phyloP scores from a whole-genome alignment of 2,888 invertebrate genomes.

The Cataglyphis albicans region DNA sequence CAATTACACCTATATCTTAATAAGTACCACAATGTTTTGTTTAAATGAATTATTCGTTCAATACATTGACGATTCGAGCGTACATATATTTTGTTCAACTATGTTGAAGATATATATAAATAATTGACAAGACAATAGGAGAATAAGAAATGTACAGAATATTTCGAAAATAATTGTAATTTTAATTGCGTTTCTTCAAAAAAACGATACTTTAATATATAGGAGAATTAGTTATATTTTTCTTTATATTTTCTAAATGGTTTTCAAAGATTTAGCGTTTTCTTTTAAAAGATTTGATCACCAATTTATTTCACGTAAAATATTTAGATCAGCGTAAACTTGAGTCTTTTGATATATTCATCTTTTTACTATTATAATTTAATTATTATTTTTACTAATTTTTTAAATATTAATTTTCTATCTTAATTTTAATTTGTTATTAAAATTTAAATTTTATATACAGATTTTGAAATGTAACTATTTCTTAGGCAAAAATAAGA shows the following conservation, averaged over 20 bases:
- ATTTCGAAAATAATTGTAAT: slow-evolving; percentile 4
- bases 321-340: background rate
- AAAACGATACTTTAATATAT: background rate
- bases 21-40: slow-evolving; percentile 25
- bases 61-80: slow-evolving; percentile 19
- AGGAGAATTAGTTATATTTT: background rate
- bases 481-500: background rate
- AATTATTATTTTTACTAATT: background rate
- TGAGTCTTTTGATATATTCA: background rate
- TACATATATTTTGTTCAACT: slow-evolving; percentile 20
- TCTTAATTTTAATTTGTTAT: background rate
- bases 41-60: slow-evolving; percentile 15
- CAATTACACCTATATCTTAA: slow-evolving; percentile 41
- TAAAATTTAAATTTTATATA: background rate
- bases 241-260: background rate
- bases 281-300: background rate
- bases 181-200: background rate
- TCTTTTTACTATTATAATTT: background rate
- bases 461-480: background rate
- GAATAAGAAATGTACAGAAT: slow-evolving; percentile 8
- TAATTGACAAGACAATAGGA: background rate
- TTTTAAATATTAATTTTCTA: background rate
- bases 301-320: background rate
- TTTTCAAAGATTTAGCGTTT: background rate
- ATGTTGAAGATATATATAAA: slow-evolving; percentile 8